Evolutionary conservation across 1,140 invertebrate species (phyloP).

Genomic region (Cyrtorhinus lividipennis): DNA sequence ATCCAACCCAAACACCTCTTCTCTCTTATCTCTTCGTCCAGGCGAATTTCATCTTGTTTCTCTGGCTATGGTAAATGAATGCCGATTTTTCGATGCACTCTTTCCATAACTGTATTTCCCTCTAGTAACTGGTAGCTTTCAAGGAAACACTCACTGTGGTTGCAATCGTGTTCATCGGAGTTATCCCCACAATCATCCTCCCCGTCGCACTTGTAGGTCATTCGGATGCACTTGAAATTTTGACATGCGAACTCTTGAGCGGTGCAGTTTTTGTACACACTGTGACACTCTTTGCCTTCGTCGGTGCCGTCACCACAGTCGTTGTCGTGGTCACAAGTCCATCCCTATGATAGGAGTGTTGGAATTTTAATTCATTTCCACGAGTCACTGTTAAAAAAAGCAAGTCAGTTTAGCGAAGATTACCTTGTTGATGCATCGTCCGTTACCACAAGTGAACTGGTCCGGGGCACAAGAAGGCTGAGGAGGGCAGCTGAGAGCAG

Average conservation of each 20-base stretch:
- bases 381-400: no score
- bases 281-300: conserved; percentile 78
- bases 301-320: conserved; percentile 88
- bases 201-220: conserved; percentile 75
- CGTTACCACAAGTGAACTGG: conserved; percentile 82
- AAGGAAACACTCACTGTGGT: conserved; percentile 85
- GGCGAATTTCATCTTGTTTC: no score
- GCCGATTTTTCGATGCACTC: no score
- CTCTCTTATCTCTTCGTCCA: no score
- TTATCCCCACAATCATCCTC: conserved; percentile 84
- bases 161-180: conserved; percentile 67
- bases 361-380: no score
- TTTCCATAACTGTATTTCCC: no score
- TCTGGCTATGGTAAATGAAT: no score
- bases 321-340: conserved; percentile 80
- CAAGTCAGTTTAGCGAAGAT: no score
- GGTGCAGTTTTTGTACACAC: conserved; percentile 63
- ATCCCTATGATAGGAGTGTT: no score
- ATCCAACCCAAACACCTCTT: conserved; percentile 24
- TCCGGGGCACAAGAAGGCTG: conserved; percentile 66
- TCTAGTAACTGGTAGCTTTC: no score
- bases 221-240: conserved; percentile 86
- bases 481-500: conserved; percentile 61
- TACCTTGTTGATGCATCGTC: conserved; percentile 65
- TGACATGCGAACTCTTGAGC: conserved; percentile 78